Evolutionary conservation across 2,113 vertebrate species (phyloP), one percentile per base, ranked within the genome.

Genomic region (Empidonax traillii): DNA sequence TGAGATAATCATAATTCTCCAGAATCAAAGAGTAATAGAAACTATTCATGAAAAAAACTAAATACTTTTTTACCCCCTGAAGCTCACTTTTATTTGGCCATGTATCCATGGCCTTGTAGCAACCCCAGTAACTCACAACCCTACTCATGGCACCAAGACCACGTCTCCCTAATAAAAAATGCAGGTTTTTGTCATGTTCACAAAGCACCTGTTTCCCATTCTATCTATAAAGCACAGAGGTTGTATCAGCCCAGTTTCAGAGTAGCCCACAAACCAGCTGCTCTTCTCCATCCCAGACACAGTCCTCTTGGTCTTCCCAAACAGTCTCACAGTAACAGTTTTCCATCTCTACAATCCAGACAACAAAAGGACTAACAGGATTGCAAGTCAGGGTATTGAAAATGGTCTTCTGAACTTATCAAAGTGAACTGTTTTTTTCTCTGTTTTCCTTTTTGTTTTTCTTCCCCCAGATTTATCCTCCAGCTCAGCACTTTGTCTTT

Each of bases 121-220:
- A 85, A 66, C 14, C 62, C 79, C 24, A 61, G 51, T 7, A 65
- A 6, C 35, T 55, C 55, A 33, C 39, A 71, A 2, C 10, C 12
- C 3, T 30, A 12, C 30, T 62, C 14, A 6, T 0, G 1, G 20
- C 14, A 67, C 4, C 35, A 47, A 33, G 23, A 27, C 10, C 14
- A 30, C 5, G 0, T 13, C 5, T 37, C 39, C 33, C 8, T 31
- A 30, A 21, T 6, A 15, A 67, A 71, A 68, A 62, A 0, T n/a
- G 14, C 7, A 62, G 25, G 3, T 0, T 55, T 51, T 71, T 67
- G 33, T 52, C 46, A 21, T 18, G 22, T 3, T 66, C 22, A 20
- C 51, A 56, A 51, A 41, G 22, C 2, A 17, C 19, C 33, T 41
- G 39, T 14, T 79, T 51, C 56, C 46, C n/a, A 41, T 30, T 25